phyloP scores from a whole-genome alignment of 2,113 vertebrate species.

The Ursus arctos region DNA sequence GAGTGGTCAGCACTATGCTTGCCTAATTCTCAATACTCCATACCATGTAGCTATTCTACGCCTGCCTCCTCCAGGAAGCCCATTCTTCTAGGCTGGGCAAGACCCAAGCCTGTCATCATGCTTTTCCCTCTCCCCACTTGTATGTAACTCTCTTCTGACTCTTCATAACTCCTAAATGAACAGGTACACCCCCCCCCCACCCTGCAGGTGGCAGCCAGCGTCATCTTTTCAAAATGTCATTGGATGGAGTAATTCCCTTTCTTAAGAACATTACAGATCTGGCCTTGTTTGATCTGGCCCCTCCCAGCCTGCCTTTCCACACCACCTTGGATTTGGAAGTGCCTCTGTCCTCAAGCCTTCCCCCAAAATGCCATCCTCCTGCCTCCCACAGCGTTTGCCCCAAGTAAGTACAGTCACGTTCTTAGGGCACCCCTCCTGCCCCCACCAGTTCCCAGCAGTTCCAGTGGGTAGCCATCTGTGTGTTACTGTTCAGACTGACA shows the following conservation, averaged over 20 bases:
- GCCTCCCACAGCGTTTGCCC: too few species aligned
- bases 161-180: background rate
- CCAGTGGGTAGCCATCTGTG: background rate
- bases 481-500: background rate
- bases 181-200: too few species aligned
- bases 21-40: background rate
- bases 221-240: background rate
- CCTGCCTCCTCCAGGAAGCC: background rate
- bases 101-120: background rate
- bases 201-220: background rate
- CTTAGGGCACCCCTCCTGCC: background rate
- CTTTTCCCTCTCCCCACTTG: background rate
- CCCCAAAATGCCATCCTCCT: background rate
- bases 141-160: background rate
- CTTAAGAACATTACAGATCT: background rate
- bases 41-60: background rate
- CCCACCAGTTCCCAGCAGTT: background rate
- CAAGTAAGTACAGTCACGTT: background rate
- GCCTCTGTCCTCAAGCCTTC: background rate
- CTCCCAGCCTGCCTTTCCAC: background rate
- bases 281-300: background rate
- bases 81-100: background rate
- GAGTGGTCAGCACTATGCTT: background rate
- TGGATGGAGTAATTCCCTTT: background rate
- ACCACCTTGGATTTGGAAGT: background rate